Evolutionary conservation across 2,797 vertebrate genomes (phyloP), one percentile per base, ranked within the genome.

Genomic region (Sitta carolinensis): DNA sequence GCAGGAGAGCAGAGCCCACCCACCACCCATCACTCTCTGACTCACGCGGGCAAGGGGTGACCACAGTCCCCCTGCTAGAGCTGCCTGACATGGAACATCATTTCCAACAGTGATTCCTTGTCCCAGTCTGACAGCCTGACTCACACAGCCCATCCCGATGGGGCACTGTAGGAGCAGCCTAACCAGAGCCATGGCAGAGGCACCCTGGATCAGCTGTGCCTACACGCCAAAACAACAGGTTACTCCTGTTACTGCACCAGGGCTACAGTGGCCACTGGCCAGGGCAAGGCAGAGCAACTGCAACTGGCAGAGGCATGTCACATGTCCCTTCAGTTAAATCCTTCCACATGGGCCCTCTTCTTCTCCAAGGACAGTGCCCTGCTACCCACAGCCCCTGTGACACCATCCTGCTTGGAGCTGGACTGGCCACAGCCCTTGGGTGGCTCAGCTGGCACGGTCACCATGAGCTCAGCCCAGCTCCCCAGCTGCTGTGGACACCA

Each of bases 251-350:
- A 40, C 77, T 5, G 29, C 8, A 67, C 29, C 38, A 47, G 52
- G 17, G 32, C 38, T 54, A 13, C 8, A 14, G 32, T 5, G 18
- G 55, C 61, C 57, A 26, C 45, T 7, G 9, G 4, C 20, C 15
- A 48, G 18, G 30, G 58, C 38, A 32, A 50, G n/a, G 12, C 51
- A 45, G 48, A 57, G 42, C 25, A 52, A 47, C 54, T 16, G 26
- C 40, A 45, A 5, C 0, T 3, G 14, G 32, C 38, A n/a, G 62
- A 10, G 45, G 29, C n/a, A 19, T 1, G 8, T 3, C 1, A 0
- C 10, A 19, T 1, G 2, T 20, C 36, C 26, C 29, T 45, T 43
- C 34, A 25, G 1, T 30, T 25, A 13, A 86, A 57, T 2, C n/a
- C 27, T 68, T 50, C 40, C 38, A 20, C 13, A 27, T 0, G 7